These are phyloP conservation scores for Atractosteus spatula DNA, from an alignment of 2,113 vertebrate genomes.

Conservation along the genomic window DNA sequence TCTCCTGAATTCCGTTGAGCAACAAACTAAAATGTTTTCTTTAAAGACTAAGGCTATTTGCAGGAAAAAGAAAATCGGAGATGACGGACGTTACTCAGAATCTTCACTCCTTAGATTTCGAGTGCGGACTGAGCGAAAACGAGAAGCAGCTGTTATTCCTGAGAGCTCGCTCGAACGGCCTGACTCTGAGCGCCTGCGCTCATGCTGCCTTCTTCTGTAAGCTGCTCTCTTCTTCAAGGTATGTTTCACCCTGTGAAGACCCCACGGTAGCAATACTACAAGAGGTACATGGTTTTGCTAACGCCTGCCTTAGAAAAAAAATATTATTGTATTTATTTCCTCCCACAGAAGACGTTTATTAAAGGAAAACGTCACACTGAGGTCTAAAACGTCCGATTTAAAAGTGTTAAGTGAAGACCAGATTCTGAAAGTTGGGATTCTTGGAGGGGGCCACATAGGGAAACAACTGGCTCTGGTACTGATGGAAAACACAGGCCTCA, in stretches of 20 bases:
- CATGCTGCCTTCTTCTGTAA: conserved; percentile 67
- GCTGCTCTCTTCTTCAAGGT: conserved; percentile 55
- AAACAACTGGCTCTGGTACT: conserved; percentile 60
- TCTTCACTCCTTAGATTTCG: conserved; percentile 55
- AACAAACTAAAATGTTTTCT: too few relatives aligned
- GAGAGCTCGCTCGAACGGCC: conserved; percentile 38
- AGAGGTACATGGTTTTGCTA: neutral
- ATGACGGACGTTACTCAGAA: conserved; percentile 42
- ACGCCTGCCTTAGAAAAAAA: too few relatives aligned
- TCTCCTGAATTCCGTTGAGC: too few relatives aligned
- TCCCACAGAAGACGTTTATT: neutral
- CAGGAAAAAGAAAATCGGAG: too few relatives aligned
- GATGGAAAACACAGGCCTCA: conserved; percentile 41
- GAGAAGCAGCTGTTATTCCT: conserved; percentile 46
- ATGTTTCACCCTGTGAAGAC: conserved; percentile 10
- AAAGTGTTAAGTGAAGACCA: neutral
- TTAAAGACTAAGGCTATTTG: too few relatives aligned
- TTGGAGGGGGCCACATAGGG: conserved; percentile 63
- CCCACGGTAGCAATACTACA: conserved; percentile 21
- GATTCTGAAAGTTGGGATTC: conserved; percentile 60
- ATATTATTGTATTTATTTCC: neutral
- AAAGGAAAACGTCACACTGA: conserved; percentile 3
- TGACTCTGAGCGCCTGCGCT: conserved; percentile 54
- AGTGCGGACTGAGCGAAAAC: conserved; percentile 40
- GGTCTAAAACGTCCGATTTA: neutral